Evolutionary conservation across 2,797 vertebrate species (phyloP), one percentile per base, ranked within the genome.

Genomic region (Lateolabrax maculatus): DNA sequence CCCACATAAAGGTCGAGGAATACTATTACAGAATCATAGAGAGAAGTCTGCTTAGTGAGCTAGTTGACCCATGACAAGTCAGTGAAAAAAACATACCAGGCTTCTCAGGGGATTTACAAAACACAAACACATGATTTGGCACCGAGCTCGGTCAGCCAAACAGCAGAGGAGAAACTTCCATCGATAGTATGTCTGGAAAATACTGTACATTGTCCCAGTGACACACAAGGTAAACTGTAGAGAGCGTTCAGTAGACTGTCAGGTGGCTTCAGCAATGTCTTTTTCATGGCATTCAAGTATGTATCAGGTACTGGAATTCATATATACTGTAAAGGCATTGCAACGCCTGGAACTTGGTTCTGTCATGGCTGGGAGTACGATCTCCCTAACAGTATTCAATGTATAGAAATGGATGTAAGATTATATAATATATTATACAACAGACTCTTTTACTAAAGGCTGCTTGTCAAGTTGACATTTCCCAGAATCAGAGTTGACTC

Each of bases 91-190:
- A 79, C 60, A 27, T 3, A 83, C 37, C 34, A 48, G 76, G 63
- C 77, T 81, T 85, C 79, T 88, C 77, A 5, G 52, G 64, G 79
- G 81, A 81, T 84, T 88, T 86, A 82, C 61, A 75, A 86, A 89
- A 88, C 70, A 84, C 79, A 80, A 85, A 86, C 86, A 88, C 73
- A 81, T 84, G 81, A 85, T 84, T 75, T 86, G 84, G 78, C 83
- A 85, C 76, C 66, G 37, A 83, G 72, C 51, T 65, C 25, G 1
- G 56, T 60, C 71, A 73, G 52, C 64, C 74, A 74, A 83, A 71
- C 64, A 68, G 52, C 80, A 55, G 70, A 66, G 60, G 44, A 77
- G 60, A 60, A 55, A 75, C 51, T 18, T 58, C 23, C n/a, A 9
- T 78, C 64, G 58, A 49, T 37, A 63, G 29, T 31, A 25, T 43